A percentile compares a stretch with the other conserved stretches of the same genome.
These are phyloP conservation scores for Glyphotaelius pellucidus DNA, from an alignment of 2,888 invertebrate genomes.

Conservation along the genomic window DNA sequence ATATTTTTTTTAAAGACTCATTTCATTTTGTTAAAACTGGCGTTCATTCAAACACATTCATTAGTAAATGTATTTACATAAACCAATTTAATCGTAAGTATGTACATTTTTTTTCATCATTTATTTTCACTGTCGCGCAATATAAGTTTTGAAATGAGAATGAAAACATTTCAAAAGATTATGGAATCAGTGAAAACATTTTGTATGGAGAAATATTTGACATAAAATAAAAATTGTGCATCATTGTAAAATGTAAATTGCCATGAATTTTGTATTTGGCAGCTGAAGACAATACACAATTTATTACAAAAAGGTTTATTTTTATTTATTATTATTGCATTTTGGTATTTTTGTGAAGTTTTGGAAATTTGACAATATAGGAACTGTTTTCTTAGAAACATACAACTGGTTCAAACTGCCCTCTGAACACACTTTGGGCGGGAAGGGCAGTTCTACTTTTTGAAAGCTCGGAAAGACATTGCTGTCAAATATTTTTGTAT, in stretches of 20 bases:
- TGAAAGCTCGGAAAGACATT: too few species aligned
- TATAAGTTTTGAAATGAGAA: too few species aligned
- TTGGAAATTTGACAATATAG: background rate
- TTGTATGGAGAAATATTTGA: background rate
- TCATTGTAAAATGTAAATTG: background rate
- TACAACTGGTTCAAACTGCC: background rate
- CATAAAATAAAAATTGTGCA: background rate
- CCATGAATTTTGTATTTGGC: background rate
- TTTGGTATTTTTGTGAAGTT: background rate
- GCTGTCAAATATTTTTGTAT: too few species aligned
- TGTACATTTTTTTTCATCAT: background rate
- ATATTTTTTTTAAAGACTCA: background rate
- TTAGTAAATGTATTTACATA: background rate
- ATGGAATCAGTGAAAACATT: background rate
- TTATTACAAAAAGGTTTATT: background rate
- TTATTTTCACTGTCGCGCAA: too few species aligned
- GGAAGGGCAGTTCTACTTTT: too few species aligned
- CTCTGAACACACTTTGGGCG: background rate
- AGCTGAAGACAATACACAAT: background rate
- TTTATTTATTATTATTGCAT: background rate
- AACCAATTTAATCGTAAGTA: background rate
- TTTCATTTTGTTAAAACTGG: background rate
- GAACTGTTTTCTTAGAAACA: background rate
- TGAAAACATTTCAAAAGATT: too few species aligned
- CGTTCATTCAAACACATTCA: background rate